Percentiles rank a stretch among this genome's conserved stretches.
Evolutionary conservation across 2,113 vertebrate species (phyloP).

Genomic region (Tachysurus fulvidraco): DNA sequence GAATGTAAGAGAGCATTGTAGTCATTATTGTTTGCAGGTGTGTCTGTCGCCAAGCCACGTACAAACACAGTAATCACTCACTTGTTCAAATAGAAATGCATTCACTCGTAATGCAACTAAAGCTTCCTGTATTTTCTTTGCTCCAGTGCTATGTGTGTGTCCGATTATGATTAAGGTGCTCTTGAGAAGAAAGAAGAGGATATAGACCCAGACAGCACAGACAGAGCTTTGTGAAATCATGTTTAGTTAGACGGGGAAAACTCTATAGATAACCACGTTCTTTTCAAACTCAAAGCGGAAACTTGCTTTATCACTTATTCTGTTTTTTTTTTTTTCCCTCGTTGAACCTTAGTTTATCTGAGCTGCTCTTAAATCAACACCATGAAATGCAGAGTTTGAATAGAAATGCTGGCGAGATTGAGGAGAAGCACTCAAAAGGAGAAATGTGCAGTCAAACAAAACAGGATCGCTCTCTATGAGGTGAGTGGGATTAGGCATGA

Average conservation of each 20-base stretch:
- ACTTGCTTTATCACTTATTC: slow-evolving; percentile 41
- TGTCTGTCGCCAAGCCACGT: slow-evolving; percentile 66
- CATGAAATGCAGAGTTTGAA: slow-evolving; percentile 45
- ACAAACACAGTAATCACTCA: slow-evolving; percentile 70
- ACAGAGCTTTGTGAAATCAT: slow-evolving; percentile 52
- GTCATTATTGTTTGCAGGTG: slow-evolving; percentile 65
- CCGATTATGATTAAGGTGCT: slow-evolving; percentile 57
- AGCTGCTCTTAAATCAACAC: slow-evolving; percentile 49
- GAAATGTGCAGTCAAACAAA: slow-evolving; percentile 55
- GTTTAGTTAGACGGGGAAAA: slow-evolving; percentile 60
- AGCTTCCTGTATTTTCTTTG: slow-evolving; percentile 61
- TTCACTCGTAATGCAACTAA: slow-evolving; percentile 58
- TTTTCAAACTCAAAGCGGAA: slow-evolving; percentile 51
- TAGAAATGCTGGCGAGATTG: slow-evolving; percentile 40
- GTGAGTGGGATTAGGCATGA: slow-evolving; percentile 63
- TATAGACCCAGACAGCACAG: slow-evolving; percentile 53
- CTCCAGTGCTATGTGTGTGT: slow-evolving; percentile 47
- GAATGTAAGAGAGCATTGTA: slow-evolving; percentile 66
- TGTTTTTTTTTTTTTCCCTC: slow-evolving; percentile 25
- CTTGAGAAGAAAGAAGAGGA: slow-evolving; percentile 53
- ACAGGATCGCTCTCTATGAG: slow-evolving; percentile 60
- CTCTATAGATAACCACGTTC: slow-evolving; percentile 47
- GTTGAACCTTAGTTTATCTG: slow-evolving; percentile 39
- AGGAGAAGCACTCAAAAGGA: slow-evolving; percentile 30
- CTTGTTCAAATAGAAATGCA: slow-evolving; percentile 59